Percentiles rank a stretch among this genome's conserved stretches.
Evolutionary conservation across 2,797 vertebrate species (phyloP).

Genomic region (Danio albolineatus): DNA sequence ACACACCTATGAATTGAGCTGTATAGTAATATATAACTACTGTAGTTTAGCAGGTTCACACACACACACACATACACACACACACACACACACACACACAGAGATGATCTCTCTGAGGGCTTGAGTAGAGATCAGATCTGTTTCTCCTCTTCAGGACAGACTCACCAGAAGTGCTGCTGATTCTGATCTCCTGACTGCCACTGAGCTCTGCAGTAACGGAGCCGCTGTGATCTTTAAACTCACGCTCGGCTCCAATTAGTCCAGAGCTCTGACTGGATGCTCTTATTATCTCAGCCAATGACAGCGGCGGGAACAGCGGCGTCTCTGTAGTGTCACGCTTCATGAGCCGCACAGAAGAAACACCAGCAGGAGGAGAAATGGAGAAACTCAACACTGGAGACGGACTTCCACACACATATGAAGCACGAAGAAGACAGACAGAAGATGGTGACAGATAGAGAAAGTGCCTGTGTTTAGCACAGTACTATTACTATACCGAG

Average conservation of each 20-base stretch:
- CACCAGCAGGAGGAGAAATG: neutral
- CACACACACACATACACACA: too few relatives aligned
- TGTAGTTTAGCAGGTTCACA: too few relatives aligned
- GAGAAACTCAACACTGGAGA: neutral
- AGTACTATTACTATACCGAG: too few relatives aligned
- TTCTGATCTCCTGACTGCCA: neutral
- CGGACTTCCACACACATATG: too few relatives aligned
- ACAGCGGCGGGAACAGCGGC: neutral
- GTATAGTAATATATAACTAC: neutral
- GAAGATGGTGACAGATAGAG: neutral
- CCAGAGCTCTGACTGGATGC: slow-evolving; percentile 12
- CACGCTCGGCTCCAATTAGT: slow-evolving; percentile 46
- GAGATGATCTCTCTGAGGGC: too few relatives aligned
- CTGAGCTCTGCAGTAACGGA: neutral
- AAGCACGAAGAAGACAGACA: too few relatives aligned
- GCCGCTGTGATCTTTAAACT: slow-evolving; percentile 27
- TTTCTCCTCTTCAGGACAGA: too few relatives aligned
- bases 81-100: too few relatives aligned
- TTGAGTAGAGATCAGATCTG: too few relatives aligned
- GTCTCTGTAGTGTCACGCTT: slow-evolving; percentile 22
- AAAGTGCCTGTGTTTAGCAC: neutral
- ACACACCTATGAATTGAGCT: neutral
- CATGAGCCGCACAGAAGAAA: neutral
- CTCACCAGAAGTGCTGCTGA: too few relatives aligned
- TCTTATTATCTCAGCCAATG: slow-evolving; percentile 42